These are phyloP conservation scores for Macrosteles quadrilineatus DNA, from an alignment of 1,140 invertebrate genomes.

Conservation along the genomic window DNA sequence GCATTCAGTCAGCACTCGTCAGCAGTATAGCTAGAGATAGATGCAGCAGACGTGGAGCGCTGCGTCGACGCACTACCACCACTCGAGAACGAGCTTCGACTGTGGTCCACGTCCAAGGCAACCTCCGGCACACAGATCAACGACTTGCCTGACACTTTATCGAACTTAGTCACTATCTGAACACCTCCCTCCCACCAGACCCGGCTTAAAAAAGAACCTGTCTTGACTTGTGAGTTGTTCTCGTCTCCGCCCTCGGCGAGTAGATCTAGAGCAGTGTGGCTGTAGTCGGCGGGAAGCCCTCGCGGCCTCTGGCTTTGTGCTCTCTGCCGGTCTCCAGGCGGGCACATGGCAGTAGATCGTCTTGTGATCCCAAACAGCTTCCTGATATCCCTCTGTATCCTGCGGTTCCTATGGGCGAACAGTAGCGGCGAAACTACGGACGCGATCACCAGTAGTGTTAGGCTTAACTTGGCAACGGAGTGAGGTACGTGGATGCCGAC, in stretches of 20 bases:
- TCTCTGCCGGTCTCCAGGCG: constrained; percentile 35
- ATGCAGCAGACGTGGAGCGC: constrained; percentile 54
- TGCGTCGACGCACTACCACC: constrained; percentile 53
- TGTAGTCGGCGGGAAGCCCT: constrained; percentile 2
- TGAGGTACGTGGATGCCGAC: constrained; percentile 48
- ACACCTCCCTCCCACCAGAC: constrained; percentile 42
- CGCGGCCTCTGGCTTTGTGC: constrained; percentile 37
- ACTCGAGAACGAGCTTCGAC: constrained; percentile 57
- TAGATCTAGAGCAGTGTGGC: constrained; percentile 2
- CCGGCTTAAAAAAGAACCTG: constrained; percentile 24
- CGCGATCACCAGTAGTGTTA: constrained; percentile 67
- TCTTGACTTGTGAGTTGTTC: not conserved
- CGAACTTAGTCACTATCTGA: constrained; percentile 49
- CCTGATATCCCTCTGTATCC: constrained; percentile 69
- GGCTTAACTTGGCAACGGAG: constrained; percentile 54
- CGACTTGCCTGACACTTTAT: constrained; percentile 48
- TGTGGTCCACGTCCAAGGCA: constrained; percentile 53
- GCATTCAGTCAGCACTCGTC: constrained; percentile 20
- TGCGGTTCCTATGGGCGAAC: constrained; percentile 74
- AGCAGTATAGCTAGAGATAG: constrained; percentile 7
- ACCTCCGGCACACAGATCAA: constrained; percentile 54
- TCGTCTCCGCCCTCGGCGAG: constrained; percentile 3
- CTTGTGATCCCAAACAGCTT: constrained; percentile 59
- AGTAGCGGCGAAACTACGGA: constrained; percentile 73
- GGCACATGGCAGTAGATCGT: constrained; percentile 44